A percentile compares a stretch with the other conserved stretches of the same genome.
Conservation (phyloP, 2,113 vertebrate species). For the Sander lucioperca region DNA sequence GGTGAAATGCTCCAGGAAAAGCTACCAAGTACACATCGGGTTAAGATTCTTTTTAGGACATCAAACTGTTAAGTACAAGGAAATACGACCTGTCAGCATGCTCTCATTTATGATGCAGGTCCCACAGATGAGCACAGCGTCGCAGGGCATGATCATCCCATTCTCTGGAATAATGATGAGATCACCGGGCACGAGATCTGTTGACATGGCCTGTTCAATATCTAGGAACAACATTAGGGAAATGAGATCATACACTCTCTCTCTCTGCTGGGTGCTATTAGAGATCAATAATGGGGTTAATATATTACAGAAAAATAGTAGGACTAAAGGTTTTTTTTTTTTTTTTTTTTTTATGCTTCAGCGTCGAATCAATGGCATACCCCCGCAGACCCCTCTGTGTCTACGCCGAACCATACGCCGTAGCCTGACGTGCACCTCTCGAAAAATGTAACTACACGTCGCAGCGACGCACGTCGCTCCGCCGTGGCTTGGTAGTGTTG, state of each 20-base stretch:
- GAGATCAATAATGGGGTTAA: background rate
- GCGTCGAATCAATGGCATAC: no score
- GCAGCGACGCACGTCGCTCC: no score
- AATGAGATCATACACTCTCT: background rate
- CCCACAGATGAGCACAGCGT: conserved; percentile 91
- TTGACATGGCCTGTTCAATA: conserved; percentile 93
- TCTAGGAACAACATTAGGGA: conserved; percentile 74
- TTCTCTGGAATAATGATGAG: conserved; percentile 92
- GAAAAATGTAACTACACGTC: no score
- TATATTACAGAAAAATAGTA: background rate
- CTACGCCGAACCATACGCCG: no score
- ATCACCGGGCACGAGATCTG: conserved; percentile 95
- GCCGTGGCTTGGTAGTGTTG: no score
- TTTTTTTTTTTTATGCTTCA: no score
- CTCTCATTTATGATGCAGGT: conserved; percentile 98
- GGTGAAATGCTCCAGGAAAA: background rate
- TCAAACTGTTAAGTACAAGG: background rate
- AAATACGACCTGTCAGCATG: conserved; percentile 92
- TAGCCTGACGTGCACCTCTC: no score
- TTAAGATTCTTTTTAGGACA: background rate
- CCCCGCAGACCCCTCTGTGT: no score
- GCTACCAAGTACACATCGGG: background rate
- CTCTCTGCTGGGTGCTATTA: background rate
- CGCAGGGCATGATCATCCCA: conserved; percentile 96
- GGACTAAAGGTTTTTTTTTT: background rate